These are phyloP conservation scores for Epirrhoe tristata DNA, from an alignment of 2,888 invertebrate species.

Conservation along the genomic window DNA sequence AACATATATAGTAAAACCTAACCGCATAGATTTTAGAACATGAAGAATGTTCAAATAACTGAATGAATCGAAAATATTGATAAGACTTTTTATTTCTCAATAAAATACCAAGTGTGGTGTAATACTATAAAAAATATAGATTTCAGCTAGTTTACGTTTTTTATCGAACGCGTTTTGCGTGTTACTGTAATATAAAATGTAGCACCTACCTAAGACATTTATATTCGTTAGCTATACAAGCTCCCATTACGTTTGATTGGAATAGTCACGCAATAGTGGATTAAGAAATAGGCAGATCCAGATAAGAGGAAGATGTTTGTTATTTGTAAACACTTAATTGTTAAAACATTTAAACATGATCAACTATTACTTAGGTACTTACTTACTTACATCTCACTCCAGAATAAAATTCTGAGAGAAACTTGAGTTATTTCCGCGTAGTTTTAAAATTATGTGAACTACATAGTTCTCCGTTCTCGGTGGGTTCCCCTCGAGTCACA, in stretches of 20 bases:
- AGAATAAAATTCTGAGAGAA: no score
- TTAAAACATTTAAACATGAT: no score
- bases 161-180: conserved; percentile 65
- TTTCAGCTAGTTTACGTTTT: not conserved
- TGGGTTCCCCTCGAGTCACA: no score
- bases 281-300: conserved; percentile 66
- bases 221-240: conserved; percentile 73
- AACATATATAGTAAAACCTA: conserved; percentile 48
- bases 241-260: conserved; percentile 73
- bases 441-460: no score
- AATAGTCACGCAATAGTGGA: conserved; percentile 72
- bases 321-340: conserved; percentile 13
- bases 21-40: not conserved
- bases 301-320: conserved; percentile 58
- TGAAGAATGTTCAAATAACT: no score
- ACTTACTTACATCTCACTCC: no score
- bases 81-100: no score
- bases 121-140: not conserved
- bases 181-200: conserved; percentile 75
- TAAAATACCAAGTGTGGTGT: no score
- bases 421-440: no score
- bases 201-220: conserved; percentile 74
- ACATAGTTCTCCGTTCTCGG: no score
- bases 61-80: no score
- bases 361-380: no score